Percentiles rank a stretch among this genome's conserved stretches.
Conservation (phyloP, 2,113 vertebrate species). For the Azemiops feae region DNA sequence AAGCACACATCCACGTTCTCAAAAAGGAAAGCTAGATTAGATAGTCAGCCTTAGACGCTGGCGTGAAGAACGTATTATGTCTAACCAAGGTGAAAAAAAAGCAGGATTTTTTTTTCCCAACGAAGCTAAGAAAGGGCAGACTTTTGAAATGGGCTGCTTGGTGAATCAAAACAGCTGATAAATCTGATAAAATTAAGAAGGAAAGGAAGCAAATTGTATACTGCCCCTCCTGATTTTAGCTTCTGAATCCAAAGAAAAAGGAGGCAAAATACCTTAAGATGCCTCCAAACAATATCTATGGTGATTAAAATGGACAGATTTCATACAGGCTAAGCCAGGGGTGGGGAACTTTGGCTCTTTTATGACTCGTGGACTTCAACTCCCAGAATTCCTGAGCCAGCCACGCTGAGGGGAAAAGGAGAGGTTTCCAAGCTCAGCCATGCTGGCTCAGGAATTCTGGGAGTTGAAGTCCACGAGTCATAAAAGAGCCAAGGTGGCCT, state of each 20-base stretch:
- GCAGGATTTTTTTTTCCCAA: not conserved
- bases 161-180: not conserved
- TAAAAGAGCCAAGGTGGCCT: too few species aligned
- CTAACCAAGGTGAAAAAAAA: not conserved
- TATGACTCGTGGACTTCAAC: too few species aligned
- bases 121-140: not conserved
- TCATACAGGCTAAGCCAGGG: not conserved
- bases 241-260: not conserved
- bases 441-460: too few species aligned
- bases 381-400: too few species aligned
- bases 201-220: not conserved
- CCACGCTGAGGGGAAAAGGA: too few species aligned
- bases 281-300: not conserved
- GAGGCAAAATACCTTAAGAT: not conserved
- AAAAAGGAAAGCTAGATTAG: not conserved
- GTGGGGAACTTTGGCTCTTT: too few species aligned
- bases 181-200: not conserved
- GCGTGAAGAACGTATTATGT: not conserved
- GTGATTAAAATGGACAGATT: not conserved
- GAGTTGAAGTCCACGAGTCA: too few species aligned
- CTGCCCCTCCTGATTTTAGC: not conserved
- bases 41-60: rapidly evolving
- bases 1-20: not conserved
- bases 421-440: too few species aligned
- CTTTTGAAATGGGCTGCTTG: not conserved